These are phyloP conservation scores for Sylvicapra grimmia DNA, from an alignment of 2,113 vertebrate genomes.

Conservation along the genomic window DNA sequence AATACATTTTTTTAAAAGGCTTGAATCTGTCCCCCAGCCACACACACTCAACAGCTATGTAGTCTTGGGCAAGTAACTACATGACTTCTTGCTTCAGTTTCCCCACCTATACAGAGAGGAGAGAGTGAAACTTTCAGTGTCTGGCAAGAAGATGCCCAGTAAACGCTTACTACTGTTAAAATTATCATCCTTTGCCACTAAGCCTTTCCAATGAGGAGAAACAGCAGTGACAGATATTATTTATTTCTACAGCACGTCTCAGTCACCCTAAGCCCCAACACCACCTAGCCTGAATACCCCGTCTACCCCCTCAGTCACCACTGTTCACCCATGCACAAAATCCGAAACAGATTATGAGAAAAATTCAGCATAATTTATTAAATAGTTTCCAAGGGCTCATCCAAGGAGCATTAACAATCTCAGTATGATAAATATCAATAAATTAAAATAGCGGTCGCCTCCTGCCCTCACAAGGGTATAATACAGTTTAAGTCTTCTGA, in stretches of 20 bases:
- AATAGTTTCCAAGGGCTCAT: conserved; percentile 36
- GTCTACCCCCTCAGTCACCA: background rate
- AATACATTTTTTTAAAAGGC: background rate
- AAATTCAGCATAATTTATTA: conserved; percentile 67
- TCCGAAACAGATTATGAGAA: background rate
- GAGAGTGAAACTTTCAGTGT: background rate
- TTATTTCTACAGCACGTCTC: background rate
- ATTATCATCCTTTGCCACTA: background rate
- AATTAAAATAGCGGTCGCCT: conserved; percentile 31
- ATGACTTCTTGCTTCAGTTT: background rate
- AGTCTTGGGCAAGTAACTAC: background rate
- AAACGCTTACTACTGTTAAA: background rate
- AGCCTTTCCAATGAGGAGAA: background rate
- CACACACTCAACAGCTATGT: background rate
- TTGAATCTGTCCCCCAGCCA: background rate
- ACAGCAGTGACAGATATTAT: background rate
- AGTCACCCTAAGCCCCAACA: fast-evolving
- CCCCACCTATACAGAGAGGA: background rate
- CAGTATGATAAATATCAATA: conserved; percentile 62
- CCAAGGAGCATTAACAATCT: background rate
- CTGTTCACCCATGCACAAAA: background rate
- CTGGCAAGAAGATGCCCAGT: background rate
- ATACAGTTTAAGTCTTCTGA: background rate
- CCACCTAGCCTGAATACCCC: background rate
- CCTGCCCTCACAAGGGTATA: background rate